Conservation (phyloP, 2,113 vertebrate species). For the Numenius arquata region DNA sequence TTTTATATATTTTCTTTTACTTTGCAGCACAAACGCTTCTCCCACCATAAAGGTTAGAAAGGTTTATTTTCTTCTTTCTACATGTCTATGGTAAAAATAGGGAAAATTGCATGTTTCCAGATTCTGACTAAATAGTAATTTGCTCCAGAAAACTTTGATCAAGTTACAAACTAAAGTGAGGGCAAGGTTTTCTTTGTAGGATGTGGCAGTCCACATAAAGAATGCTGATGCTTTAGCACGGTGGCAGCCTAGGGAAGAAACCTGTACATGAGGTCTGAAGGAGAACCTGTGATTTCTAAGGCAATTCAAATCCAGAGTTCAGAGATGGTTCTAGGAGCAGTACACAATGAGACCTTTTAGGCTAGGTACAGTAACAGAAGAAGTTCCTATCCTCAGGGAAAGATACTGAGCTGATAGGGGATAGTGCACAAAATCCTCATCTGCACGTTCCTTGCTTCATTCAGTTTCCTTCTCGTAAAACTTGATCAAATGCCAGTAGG, state of each 20-base stretch:
- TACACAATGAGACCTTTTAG: neutral
- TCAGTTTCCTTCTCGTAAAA: neutral
- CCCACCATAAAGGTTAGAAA: neutral
- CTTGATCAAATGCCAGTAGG: neutral
- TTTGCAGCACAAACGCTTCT: neutral
- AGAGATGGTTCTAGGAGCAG: neutral
- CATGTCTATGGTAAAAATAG: neutral
- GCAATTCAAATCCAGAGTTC: neutral
- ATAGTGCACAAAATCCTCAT: neutral
- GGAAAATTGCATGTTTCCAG: neutral
- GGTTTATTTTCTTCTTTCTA: neutral
- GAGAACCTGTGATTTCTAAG: neutral
- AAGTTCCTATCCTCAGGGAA: neutral
- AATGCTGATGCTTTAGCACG: neutral
- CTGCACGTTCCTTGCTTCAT: neutral
- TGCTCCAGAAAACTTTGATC: neutral
- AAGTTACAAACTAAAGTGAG: neutral
- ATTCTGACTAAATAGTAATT: neutral
- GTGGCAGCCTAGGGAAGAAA: neutral
- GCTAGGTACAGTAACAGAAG: neutral
- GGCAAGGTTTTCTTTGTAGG: neutral
- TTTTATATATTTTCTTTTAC: neutral
- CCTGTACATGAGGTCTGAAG: accelerated
- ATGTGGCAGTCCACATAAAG: neutral
- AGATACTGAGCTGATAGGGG: neutral